Evolutionary conservation across 2,113 vertebrate species (phyloP), one percentile per base, ranked within the genome.

Genomic region (Benitochromis conjunctus): DNA sequence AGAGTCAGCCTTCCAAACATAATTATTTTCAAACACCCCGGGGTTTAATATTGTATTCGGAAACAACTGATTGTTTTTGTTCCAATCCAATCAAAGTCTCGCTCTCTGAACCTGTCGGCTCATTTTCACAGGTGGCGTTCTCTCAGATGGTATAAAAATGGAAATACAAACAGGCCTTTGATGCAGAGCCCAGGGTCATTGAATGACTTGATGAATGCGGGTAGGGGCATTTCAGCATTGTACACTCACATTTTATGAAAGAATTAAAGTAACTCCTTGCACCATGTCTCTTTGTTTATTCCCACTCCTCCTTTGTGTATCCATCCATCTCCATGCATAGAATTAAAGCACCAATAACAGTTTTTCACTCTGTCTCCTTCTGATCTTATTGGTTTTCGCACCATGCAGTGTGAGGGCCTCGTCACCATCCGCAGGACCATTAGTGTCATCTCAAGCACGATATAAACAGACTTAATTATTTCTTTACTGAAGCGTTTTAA

Each of bases 1-100:
- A 34, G 78, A 79, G 53, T 77, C 85, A 64, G 21, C 53, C 83
- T 89, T 26, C 64, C 36, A 18, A 48, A 36, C 26, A n/a, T 89
- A 84, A 87, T 83, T 78, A 79, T 85, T 84, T 82, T 58, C 56
- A 60, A 79, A 76, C 60, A 55, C 54, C 34, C 21, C 5, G 6
- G 81, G 79, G 31, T 11, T 79, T 90, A 76, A 83, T 79, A 38
- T 21, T 29, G 41, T n/a, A 6, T 29, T 58, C 7, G 24, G 84
- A 60, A 80, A 86, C 82, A 53, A 36, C 21, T 71, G 60, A 89
- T 69, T 76, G 88, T 87, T 87, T 85, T 84, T 60, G 81, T 14
- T 62, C 64, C 79, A 55, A 85, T 88, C 83, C 86, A 84, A 90
- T 93, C 86, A 83, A 69, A 86, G 79, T 54, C 55, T 54, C 48